Percentiles rank a stretch among this genome's conserved stretches.
Evolutionary conservation across 2,113 vertebrate species (phyloP).

Genomic region (Clarias macrocephalus): DNA sequence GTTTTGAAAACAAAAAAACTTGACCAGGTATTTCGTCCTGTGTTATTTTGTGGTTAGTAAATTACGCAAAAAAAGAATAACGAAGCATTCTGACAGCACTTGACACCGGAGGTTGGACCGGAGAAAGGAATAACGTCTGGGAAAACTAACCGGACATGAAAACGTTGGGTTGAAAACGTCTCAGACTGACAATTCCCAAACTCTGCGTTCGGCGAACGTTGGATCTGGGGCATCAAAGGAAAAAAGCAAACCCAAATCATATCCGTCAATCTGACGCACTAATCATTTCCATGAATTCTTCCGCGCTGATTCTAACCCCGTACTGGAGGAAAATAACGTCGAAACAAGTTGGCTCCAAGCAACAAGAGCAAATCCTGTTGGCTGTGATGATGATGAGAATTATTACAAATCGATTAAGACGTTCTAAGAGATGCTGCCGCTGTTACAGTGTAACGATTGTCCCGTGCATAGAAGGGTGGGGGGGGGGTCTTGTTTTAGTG

Average conservation of each 20-base stretch:
- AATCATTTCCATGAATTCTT: constrained; percentile 14
- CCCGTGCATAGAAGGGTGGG: background rate
- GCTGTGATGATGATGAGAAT: background rate
- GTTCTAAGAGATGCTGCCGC: background rate
- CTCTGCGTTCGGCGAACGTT: background rate
- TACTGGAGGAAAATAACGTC: background rate
- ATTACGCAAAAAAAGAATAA: background rate
- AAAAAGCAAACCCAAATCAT: background rate
- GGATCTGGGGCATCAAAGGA: background rate
- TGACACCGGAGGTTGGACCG: background rate
- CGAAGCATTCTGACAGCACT: background rate
- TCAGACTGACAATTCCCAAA: constrained; percentile 6
- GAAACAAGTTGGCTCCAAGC: background rate
- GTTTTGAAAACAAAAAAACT: background rate
- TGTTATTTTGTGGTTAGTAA: background rate
- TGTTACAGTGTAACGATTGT: background rate
- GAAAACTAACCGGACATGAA: background rate
- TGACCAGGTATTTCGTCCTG: background rate
- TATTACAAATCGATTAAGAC: too few species aligned
- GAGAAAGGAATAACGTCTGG: background rate
- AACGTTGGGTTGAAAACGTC: background rate
- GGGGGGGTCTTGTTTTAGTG: background rate
- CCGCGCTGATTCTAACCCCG: background rate
- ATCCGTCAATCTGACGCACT: background rate
- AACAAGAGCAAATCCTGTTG: background rate